These are phyloP conservation scores for Mola mola DNA, from an alignment of 2,113 vertebrate species.

Conservation along the genomic window DNA sequence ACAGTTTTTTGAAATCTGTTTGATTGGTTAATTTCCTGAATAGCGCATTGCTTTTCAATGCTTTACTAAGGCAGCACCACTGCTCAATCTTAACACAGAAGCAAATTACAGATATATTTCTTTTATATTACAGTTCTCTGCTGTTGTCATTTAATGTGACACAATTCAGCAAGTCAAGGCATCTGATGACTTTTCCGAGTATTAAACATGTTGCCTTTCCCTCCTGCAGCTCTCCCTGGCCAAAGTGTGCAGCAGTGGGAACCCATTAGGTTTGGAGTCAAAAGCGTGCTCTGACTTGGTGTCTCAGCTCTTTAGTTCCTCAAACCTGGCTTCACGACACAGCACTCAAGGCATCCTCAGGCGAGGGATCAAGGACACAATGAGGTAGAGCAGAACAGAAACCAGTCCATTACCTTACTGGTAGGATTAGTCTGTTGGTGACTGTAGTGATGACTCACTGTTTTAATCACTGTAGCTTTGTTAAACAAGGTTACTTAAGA, in stretches of 20 bases:
- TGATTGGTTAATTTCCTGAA: too few relatives aligned
- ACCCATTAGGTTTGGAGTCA: slow-evolving; percentile 85
- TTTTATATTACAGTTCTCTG: too few relatives aligned
- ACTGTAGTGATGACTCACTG: slow-evolving; percentile 30
- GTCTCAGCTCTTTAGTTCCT: slow-evolving; percentile 88
- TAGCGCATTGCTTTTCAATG: too few relatives aligned
- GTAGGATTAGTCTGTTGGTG: slow-evolving; percentile 2
- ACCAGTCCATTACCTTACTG: background rate
- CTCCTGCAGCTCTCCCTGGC: slow-evolving; percentile 81
- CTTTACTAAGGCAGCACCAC: too few relatives aligned
- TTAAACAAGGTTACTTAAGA: slow-evolving; percentile 12
- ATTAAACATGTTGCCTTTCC: slow-evolving; percentile 1
- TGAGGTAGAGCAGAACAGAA: slow-evolving; percentile 84
- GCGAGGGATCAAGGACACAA: slow-evolving; percentile 93
- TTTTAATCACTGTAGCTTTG: slow-evolving; percentile 1
- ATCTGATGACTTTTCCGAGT: slow-evolving; percentile 4
- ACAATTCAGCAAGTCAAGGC: background rate
- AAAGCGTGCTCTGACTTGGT: slow-evolving; percentile 84
- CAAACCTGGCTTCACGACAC: slow-evolving; percentile 69
- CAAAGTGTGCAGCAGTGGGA: slow-evolving; percentile 88
- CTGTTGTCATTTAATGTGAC: too few relatives aligned
- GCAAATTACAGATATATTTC: too few relatives aligned
- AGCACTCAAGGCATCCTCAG: slow-evolving; percentile 82
- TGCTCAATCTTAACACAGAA: too few relatives aligned
- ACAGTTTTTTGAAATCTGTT: too few relatives aligned